Base-by-base conservation (phyloP, 35 echinoderm and acorn worm species). In the Hemicentrotus pulcherrimus region DNA sequence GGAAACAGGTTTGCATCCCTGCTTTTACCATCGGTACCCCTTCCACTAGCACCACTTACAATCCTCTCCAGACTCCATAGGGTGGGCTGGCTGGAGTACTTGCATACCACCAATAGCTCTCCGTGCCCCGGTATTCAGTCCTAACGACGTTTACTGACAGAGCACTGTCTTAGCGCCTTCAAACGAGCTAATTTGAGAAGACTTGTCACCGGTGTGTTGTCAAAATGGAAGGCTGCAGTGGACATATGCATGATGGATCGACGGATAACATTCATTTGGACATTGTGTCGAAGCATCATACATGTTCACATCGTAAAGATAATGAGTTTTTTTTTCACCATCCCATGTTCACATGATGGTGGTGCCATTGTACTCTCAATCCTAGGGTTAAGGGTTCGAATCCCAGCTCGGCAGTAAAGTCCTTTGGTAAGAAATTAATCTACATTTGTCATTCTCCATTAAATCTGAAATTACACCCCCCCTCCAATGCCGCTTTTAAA, bases 101-200 rank as follows among this genome's bases (percentile, higher is more conserved):
- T 6, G 65, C 65, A 78, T 78, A 78, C 19, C 65, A 28, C 65
- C 65, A 78, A 78, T 78, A 78, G 65, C 65, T 78, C 18, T 70
- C 65, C 65, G 65, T 78, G 65, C 65, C 65, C 65, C 22, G 22
- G 65, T 78, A 78, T 78, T 78, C 65, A 6, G 6, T 78, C 65
- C 65, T 78, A 78, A 78, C 65, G 65, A 78, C 65, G 65, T 78
- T 78, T 78, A 78, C 18, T 78, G 65, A 78, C 65, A 78, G 65
- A 78, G 65, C 65, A 78, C 65, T 78, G 65, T 78, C 65, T 78
- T 78, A 78, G 65, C 65, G 65, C 65, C 65, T 78, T 22, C 65
- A 78, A 78, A 78, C 24, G 65, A 78, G 65, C 65, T 78, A 78
- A 78, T 78, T n/a, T 78, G 65, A 78, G 65, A 78, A n/a, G 65